Evolutionary conservation across 2,797 vertebrate genomes (phyloP), one percentile per base, ranked within the genome.

Genomic region (Xiphophorus birchmanni): DNA sequence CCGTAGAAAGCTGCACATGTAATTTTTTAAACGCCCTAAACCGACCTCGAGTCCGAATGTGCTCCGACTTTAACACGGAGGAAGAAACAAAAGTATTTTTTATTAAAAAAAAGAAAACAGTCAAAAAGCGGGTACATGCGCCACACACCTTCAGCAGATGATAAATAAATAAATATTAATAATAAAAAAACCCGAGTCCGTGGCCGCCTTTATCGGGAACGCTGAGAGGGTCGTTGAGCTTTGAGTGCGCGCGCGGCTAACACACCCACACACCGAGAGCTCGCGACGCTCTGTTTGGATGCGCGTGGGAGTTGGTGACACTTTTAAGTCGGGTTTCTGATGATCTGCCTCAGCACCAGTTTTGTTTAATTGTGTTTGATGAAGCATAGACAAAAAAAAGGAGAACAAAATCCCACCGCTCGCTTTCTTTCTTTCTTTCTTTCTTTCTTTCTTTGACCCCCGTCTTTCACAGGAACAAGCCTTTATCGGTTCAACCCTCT

Each of bases 181-280:
- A 17, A 48, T 18, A 48, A 48, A 48, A 47, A 48, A 48, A 47
- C 1, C 2, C 44, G 48, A 74, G 78, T 74, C 72, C 48, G 45
- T 67, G 74, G 2, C 47, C 82, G 50, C 84, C 74, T 86, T 79
- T 44, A 77, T 63, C 71, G 74, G 85, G 83, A 91, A 86, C 80
- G 88, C 83, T 87, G 86, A 93, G 93, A 81, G 84, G 88, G 60
- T 90, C 86, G 76, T 88, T 88, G 60, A 87, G 81, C 75, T 75
- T 26, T 21, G 77, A 85, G 88, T 72, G 82, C 26, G 37, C 58
- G 37, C 58, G 37, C 63, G 85, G 82, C 86, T 23, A 52, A 77
- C 84, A 85, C 80, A 56, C 88, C 86, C 78, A 77, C 86, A 80
- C 83, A 78, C 76, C 7, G 74, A 75, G 63, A 40, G 44, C 82